Conservation (phyloP, 1,140 invertebrate species). For the Dendroctonus ponderosae region DNA sequence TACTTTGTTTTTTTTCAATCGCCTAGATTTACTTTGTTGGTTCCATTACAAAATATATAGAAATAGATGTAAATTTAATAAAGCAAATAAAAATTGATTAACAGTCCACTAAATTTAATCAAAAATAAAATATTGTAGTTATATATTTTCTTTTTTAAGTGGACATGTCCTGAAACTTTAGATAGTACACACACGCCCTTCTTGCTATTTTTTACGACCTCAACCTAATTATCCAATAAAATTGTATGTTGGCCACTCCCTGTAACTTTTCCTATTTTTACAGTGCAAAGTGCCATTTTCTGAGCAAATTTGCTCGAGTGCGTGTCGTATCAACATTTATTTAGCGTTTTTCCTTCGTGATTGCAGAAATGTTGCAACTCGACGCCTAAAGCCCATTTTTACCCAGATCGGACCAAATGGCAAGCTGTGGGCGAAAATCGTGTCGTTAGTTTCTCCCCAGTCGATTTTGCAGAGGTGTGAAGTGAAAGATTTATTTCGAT, state of each 20-base stretch:
- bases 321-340: slow-evolving; percentile 20
- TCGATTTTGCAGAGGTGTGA: slow-evolving; percentile 27
- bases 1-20: too few relatives aligned
- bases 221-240: background rate
- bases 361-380: slow-evolving; percentile 27
- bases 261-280: background rate
- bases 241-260: slow-evolving; percentile 12
- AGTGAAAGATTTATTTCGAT: slow-evolving; percentile 26
- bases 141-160: too few relatives aligned
- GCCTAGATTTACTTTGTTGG: too few relatives aligned
- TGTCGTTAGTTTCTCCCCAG: slow-evolving; percentile 17
- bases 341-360: slow-evolving; percentile 9
- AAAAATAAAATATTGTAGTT: too few relatives aligned
- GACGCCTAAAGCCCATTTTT: slow-evolving; percentile 23
- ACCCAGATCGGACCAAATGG: slow-evolving; percentile 17
- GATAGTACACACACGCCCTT: too few relatives aligned
- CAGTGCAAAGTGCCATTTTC: slow-evolving; percentile 10
- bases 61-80: too few relatives aligned
- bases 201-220: too few relatives aligned
- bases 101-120: too few relatives aligned
- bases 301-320: slow-evolving; percentile 12
- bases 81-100: too few relatives aligned
- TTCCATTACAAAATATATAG: too few relatives aligned
- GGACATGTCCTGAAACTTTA: too few relatives aligned
- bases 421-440: slow-evolving; percentile 27